Evolutionary conservation across 2,113 vertebrate species (phyloP).

Genomic region (Apodemus speciosus): DNA sequence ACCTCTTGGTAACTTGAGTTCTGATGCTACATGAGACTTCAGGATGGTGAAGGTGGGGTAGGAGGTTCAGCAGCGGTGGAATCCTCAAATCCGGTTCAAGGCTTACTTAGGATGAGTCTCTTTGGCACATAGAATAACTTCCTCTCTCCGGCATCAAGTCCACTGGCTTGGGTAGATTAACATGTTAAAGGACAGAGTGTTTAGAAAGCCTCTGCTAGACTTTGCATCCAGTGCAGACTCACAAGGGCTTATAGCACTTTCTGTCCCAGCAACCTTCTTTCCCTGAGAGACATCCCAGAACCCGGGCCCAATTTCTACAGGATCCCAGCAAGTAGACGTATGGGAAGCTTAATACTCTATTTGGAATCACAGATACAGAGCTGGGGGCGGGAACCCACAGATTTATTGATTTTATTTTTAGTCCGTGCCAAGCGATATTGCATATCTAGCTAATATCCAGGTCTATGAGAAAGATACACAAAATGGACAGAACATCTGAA

Average conservation of each 20-base stretch:
- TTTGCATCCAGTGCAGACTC: not conserved
- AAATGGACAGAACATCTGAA: not conserved
- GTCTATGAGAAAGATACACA: not conserved
- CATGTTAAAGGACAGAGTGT: not conserved
- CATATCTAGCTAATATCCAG: not conserved
- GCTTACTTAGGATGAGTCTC: not conserved
- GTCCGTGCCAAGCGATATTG: not conserved
- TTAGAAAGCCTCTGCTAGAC: not conserved
- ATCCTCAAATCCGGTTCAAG: not conserved
- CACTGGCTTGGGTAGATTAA: not conserved
- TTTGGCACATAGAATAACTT: not conserved
- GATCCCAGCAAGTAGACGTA: not conserved
- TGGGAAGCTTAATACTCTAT: not conserved
- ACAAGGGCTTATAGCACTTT: not conserved
- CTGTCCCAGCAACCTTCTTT: not conserved
- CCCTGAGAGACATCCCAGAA: not conserved
- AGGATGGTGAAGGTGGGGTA: rapidly evolving
- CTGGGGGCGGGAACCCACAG: not conserved
- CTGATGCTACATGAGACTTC: not conserved
- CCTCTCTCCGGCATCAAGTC: not conserved
- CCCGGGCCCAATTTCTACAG: not conserved
- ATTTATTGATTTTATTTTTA: not conserved
- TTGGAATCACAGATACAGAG: not conserved
- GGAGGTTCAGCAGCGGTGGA: not conserved
- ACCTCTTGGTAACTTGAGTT: not conserved